A percentile compares a stretch with the other conserved stretches of the same genome.
Conservation (phyloP, 2,797 vertebrate genomes). For the Simalia tracyae region DNA sequence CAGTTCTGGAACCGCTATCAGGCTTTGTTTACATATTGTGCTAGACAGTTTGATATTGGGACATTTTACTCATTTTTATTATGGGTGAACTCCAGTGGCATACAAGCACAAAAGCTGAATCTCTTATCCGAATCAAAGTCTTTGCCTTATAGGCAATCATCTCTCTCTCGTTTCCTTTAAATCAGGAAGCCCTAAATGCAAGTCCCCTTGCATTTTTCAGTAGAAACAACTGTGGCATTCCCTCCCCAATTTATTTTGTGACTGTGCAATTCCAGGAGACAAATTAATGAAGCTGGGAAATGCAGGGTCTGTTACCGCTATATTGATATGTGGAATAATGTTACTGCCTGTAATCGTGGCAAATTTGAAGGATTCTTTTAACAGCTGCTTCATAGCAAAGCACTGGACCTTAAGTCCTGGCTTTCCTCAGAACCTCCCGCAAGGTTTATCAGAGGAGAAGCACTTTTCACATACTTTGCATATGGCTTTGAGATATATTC, state of each 20-base stretch:
- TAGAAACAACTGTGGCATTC: slow-evolving; percentile 15
- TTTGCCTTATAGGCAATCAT: neutral
- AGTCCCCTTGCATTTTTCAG: neutral
- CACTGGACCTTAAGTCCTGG: slow-evolving; percentile 82
- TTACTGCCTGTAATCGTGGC: slow-evolving; percentile 84
- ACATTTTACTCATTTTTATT: neutral
- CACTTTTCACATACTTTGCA: neutral
- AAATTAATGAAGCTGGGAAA: slow-evolving; percentile 13
- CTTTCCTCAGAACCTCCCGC: neutral
- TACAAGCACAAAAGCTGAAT: neutral
- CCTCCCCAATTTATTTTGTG: slow-evolving; percentile 37
- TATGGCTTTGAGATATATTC: neutral
- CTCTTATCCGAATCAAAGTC: neutral
- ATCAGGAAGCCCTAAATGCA: neutral
- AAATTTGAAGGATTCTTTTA: slow-evolving; percentile 39
- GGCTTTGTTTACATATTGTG: neutral
- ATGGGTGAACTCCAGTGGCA: neutral
- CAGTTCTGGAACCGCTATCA: neutral
- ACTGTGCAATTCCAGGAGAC: slow-evolving; percentile 21
- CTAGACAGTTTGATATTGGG: neutral
- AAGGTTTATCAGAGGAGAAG: neutral
- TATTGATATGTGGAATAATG: slow-evolving; percentile 75
- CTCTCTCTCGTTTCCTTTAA: neutral
- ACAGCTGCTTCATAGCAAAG: slow-evolving; percentile 51
- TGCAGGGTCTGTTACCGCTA: slow-evolving; percentile 24